Evolutionary conservation across 2,888 invertebrate genomes (phyloP).

Genomic region (Limnephilus rhombicus): DNA sequence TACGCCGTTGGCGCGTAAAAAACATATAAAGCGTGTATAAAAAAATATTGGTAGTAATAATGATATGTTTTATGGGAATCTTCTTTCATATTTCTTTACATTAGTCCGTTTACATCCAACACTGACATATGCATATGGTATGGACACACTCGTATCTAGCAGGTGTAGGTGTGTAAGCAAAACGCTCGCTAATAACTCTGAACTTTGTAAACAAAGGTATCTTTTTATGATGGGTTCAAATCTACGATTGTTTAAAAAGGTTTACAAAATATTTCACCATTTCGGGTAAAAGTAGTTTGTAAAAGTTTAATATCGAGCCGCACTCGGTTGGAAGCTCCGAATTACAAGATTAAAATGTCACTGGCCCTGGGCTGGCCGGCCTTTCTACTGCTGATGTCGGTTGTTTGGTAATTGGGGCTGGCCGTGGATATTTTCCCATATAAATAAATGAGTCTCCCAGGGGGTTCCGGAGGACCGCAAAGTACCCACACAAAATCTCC

Average conservation of each 20-base stretch:
- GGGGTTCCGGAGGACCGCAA: constrained; percentile 24
- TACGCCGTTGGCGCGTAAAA: constrained; percentile 6
- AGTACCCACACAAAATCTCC: constrained; percentile 35
- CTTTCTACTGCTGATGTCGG: not conserved
- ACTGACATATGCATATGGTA: not conserved
- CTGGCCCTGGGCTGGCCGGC: not conserved
- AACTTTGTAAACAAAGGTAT: not conserved
- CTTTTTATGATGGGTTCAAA: constrained; percentile 1
- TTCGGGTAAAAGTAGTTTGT: constrained; percentile 20
- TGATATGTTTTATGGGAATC: not conserved
- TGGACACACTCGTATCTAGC: not conserved
- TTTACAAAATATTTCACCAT: not conserved
- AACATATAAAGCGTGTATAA: constrained; percentile 33
- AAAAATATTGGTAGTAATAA: not conserved
- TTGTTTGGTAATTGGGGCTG: not conserved
- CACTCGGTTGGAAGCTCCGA: not conserved
- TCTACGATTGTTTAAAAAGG: not conserved
- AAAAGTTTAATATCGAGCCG: constrained; percentile 25
- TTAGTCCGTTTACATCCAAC: not conserved
- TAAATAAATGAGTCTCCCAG: constrained; percentile 52
- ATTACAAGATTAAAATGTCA: constrained; percentile 29
- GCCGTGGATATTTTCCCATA: constrained; percentile 16
- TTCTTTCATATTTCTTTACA: not conserved
- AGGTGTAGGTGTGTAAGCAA: not conserved
- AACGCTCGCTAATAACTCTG: not conserved